These are phyloP conservation scores for Chrysoperla carnea DNA, from an alignment of 1,140 invertebrate genomes.

Conservation along the genomic window DNA sequence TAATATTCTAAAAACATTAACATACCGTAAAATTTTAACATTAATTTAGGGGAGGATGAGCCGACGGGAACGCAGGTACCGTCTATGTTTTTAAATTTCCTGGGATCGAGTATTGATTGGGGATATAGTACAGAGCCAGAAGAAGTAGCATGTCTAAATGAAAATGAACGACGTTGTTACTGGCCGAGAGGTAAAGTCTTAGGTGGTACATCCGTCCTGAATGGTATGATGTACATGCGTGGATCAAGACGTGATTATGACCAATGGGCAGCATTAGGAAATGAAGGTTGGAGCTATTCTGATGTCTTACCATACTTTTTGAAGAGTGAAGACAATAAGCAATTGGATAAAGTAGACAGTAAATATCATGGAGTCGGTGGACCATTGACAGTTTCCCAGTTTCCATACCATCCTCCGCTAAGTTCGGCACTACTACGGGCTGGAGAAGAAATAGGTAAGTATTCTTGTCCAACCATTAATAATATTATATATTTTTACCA, in stretches of 20 bases:
- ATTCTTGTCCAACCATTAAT: not conserved
- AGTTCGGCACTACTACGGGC: constrained; percentile 70
- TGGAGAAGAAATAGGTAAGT: constrained; percentile 53
- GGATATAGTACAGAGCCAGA: constrained; percentile 73
- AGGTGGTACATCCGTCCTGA: constrained; percentile 85
- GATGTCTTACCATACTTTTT: constrained; percentile 78
- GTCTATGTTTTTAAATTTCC: constrained; percentile 69
- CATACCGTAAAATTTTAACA: too few species aligned
- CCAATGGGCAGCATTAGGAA: constrained; percentile 71
- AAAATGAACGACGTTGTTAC: constrained; percentile 52
- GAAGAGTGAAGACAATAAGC: constrained; percentile 69
- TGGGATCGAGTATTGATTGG: constrained; percentile 74
- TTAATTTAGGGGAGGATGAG: constrained; percentile 43
- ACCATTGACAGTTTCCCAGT: constrained; percentile 59
- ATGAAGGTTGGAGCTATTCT: constrained; percentile 77
- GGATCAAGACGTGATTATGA: constrained; percentile 84
- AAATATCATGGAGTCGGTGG: constrained; percentile 65
- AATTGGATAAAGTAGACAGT: constrained; percentile 51
- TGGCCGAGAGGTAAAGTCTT: constrained; percentile 76
- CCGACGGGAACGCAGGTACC: constrained; percentile 69
- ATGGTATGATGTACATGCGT: constrained; percentile 94
- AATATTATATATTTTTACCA: not conserved
- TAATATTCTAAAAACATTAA: too few species aligned
- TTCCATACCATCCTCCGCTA: constrained; percentile 70
- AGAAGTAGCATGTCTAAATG: constrained; percentile 58